phyloP scores from a whole-genome alignment of 2,888 invertebrate species.

The Tortricodes alternella region DNA sequence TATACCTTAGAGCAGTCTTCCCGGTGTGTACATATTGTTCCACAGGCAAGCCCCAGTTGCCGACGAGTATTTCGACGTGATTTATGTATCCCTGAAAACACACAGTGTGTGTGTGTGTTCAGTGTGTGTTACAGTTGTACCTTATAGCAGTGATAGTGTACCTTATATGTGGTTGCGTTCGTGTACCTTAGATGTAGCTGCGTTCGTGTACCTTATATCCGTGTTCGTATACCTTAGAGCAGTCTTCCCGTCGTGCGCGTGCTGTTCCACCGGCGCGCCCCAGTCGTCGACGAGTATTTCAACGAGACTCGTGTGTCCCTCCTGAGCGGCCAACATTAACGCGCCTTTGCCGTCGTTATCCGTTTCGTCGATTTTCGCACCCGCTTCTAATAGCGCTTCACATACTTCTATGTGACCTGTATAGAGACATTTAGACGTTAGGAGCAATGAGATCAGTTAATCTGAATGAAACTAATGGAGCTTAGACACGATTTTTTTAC shows the following conservation, averaged over 20 bases:
- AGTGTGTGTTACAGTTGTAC: too few relatives aligned
- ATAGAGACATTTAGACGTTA: slow-evolving; percentile 40
- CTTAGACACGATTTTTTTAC: too few relatives aligned
- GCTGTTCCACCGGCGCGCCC: slow-evolving; percentile 90
- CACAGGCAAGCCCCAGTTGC: slow-evolving; percentile 89
- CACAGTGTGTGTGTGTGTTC: too few relatives aligned
- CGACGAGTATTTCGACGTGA: slow-evolving; percentile 85
- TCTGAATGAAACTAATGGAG: too few relatives aligned
- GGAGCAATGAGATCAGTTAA: too few relatives aligned
- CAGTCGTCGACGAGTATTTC: slow-evolving; percentile 88
- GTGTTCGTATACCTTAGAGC: slow-evolving; percentile 88
- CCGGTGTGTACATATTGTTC: slow-evolving; percentile 94
- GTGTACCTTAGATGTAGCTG: too few relatives aligned
- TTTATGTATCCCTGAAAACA: slow-evolving; percentile 88
- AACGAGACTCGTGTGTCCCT: slow-evolving; percentile 87
- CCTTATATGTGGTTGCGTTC: too few relatives aligned
- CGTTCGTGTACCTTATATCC: too few relatives aligned
- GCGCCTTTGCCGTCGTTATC: slow-evolving; percentile 96
- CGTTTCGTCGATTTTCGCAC: slow-evolving; percentile 93
- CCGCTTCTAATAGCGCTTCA: slow-evolving; percentile 91
- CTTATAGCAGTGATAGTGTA: too few relatives aligned
- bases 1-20: too few relatives aligned
- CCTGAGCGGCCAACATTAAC: slow-evolving; percentile 94
- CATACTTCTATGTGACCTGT: slow-evolving; percentile 91
- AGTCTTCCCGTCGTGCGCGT: slow-evolving; percentile 95